Conservation (phyloP, 1,140 invertebrate species). For the Rhopalosiphum maidis region DNA sequence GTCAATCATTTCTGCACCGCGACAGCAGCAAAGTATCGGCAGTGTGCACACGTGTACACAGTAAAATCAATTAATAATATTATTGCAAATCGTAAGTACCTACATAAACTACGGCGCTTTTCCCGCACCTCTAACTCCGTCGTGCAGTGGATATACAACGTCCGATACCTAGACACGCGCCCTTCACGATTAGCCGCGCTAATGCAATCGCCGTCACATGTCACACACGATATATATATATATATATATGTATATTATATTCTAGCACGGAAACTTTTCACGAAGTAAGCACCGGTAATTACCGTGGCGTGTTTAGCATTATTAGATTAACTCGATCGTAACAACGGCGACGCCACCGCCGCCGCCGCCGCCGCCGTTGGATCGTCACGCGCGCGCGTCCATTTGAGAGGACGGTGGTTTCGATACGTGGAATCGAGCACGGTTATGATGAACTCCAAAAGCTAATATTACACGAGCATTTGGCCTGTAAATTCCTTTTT, state of each 20-base stretch:
- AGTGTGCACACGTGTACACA: too few relatives aligned
- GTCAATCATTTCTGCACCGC: too few relatives aligned
- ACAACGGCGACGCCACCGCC: not conserved
- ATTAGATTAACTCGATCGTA: slow-evolving; percentile 47
- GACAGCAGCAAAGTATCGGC: too few relatives aligned
- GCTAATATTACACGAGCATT: not conserved
- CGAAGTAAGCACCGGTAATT: slow-evolving; percentile 36
- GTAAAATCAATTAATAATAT: too few relatives aligned
- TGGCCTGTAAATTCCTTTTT: not conserved
- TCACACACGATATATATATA: not conserved
- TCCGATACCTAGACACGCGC: slow-evolving; percentile 3
- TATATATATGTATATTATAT: not conserved
- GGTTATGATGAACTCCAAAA: not conserved
- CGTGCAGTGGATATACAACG: too few relatives aligned
- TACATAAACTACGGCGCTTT: too few relatives aligned
- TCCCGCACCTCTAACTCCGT: not conserved
- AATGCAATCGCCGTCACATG: not conserved
- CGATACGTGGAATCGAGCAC: not conserved
- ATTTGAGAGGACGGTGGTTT: not conserved
- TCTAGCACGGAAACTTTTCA: slow-evolving; percentile 41
- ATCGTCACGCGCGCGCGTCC: not conserved
- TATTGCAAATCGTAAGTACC: too few relatives aligned
- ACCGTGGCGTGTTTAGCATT: slow-evolving; percentile 31
- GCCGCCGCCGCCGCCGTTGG: not conserved
- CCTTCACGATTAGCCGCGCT: not conserved